These are phyloP conservation scores for Sphyrna mokarran DNA, from an alignment of 2,113 vertebrate species.

Conservation along the genomic window DNA sequence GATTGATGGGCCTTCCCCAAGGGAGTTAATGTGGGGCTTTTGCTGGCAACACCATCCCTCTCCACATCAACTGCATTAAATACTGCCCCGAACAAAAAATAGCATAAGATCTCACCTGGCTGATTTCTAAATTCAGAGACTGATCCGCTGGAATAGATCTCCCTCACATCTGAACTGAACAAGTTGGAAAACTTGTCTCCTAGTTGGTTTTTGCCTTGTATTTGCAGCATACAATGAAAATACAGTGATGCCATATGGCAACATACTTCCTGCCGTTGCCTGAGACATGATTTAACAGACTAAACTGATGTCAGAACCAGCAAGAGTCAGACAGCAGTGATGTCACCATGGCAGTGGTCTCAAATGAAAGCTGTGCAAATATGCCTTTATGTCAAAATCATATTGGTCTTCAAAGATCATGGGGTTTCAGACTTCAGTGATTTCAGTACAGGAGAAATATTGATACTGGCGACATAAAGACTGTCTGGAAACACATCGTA, in stretches of 20 bases:
- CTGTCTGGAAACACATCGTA: neutral
- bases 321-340: neutral
- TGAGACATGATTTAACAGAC: slow-evolving; percentile 5
- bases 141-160: neutral
- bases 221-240: neutral
- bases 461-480: neutral
- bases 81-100: too few species aligned
- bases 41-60: too few species aligned
- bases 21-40: too few species aligned
- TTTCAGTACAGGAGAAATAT: slow-evolving; percentile 1
- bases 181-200: neutral
- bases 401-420: neutral
- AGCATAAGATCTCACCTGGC: neutral
- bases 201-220: neutral
- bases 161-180: neutral
- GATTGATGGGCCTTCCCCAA: too few species aligned
- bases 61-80: too few species aligned
- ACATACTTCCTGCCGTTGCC: neutral
- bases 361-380: neutral
- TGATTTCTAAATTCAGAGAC: neutral
- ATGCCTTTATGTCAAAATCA: neutral
- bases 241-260: neutral
- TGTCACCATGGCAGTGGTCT: neutral
- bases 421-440: neutral
- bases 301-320: neutral